These are phyloP conservation scores for Pteronotus mesoamericanus DNA, from an alignment of 2,797 vertebrate genomes.

Conservation along the genomic window DNA sequence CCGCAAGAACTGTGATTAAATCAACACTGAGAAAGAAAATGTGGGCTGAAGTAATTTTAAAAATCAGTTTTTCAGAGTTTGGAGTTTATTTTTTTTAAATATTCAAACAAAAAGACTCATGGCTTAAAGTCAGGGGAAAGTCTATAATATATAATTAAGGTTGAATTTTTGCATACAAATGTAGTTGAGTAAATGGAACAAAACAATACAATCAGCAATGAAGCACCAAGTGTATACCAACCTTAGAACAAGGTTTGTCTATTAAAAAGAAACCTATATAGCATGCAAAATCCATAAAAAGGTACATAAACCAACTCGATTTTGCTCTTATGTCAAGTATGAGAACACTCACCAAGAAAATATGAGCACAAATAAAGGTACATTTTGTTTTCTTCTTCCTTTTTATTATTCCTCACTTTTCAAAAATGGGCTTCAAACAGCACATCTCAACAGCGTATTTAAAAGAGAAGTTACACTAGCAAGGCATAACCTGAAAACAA, in stretches of 20 bases:
- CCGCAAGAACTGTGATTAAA: conserved; percentile 65
- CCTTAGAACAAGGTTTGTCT: not conserved
- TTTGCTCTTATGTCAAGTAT: conserved; percentile 5
- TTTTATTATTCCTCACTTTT: conserved; percentile 25
- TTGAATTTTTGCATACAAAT: conserved; percentile 17
- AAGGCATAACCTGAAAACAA: conserved; percentile 19
- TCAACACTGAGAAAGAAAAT: conserved; percentile 54
- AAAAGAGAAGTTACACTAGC: not conserved
- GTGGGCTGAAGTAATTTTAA: conserved; percentile 48
- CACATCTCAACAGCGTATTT: not conserved
- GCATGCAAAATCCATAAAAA: not conserved
- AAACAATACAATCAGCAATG: conserved; percentile 22
- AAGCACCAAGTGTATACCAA: not conserved
- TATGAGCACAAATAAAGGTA: not conserved
- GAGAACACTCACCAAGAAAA: conserved; percentile 1
- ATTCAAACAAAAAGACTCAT: conserved; percentile 58
- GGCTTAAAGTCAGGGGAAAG: conserved; percentile 50
- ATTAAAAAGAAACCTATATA: conserved; percentile 8
- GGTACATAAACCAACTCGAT: not conserved
- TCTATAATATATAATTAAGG: conserved; percentile 40
- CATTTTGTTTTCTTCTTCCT: not conserved
- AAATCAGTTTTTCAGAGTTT: conserved; percentile 57
- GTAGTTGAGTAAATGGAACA: conserved; percentile 37
- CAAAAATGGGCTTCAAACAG: conserved; percentile 56
- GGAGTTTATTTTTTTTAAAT: conserved; percentile 45